Evolutionary conservation across 2,888 invertebrate species (phyloP), one percentile per base, ranked within the genome.

Genomic region (Troides helena): DNA sequence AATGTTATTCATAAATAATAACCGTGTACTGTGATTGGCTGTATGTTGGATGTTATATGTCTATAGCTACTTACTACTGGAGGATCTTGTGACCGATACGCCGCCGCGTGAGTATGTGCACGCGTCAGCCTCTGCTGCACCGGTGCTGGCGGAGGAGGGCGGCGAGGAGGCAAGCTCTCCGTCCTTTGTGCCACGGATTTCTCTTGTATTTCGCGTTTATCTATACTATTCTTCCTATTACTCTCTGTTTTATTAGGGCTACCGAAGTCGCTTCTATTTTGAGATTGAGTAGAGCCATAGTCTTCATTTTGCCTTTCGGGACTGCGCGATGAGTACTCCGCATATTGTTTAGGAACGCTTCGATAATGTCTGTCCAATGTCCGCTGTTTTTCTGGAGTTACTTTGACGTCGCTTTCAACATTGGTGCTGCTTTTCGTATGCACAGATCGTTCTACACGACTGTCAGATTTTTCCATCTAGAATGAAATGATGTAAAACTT

Each of bases 21-120:
- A 7, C 8, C 8, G 10, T 39, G 39, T 10, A 39, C 39, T 39
- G 8, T 10, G 39, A 39, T 10, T 8, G 4, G 14, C 1, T 46
- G 46, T 4, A 30, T 46, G 46, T 46, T 46, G 12, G 14, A 2
- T 46, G 46, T 14, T 14, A 12, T 43, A 43, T 43, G 12, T 46
- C 46, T 46, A 46, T 46, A 53, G 8, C 53, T n/a, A 50, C 63
- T 67, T 62, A 89, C 89, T 30, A 75, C 67, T 0, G 90, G 90
- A 14, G 88, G 88, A 69, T 88, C 89, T 56, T 76, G 80, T 0
- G 84, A 79, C 1, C 85, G 78, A 17, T 81, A 72, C 17, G 87
- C 85, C 57, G 85, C 81, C 59, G 79, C 86, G 70, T 86, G 86
- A 39, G 90, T 85, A 75, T 81, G 85, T 61, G 90, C 85, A 23